Base-by-base conservation (phyloP, 2,888 invertebrate genomes). In the Callinectes sapidus region DNA sequence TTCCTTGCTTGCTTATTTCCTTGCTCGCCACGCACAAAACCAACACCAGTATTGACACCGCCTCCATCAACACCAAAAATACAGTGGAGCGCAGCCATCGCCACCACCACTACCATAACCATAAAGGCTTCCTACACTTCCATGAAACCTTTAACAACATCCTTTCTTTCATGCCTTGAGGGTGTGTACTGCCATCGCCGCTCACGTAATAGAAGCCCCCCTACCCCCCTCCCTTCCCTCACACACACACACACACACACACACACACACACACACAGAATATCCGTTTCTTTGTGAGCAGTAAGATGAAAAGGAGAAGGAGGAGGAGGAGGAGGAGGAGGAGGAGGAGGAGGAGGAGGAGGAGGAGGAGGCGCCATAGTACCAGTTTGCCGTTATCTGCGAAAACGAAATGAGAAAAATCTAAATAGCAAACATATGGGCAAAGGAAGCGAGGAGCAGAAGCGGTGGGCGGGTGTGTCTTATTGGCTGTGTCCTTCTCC, bases 351-450 rank as follows among this genome's bases (percentile, higher is more conserved):
- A 48, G 71, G 90, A 42, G 42, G 71, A 61, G 81, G 77, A 66
- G 39, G 90, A 81, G 28, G 42, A 54, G 39, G 66, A 90, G 42
- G 48, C 32, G 28, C n/a, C 8, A 28, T 13, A 77, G 71, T 28
- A 77, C 8, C n/a, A 77, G 81, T 81, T 35, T 32, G 81, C 81
- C 32, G 81, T 35, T 81, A 81, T 81, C 81, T 35, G 35, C 81
- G 81, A 35, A 81, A 81, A 81, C 81, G 81, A 81, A 81, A 81
- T 81, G 81, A 35, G 81, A 81, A 35, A 71, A 81, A 35, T 35
- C 81, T 81, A 35, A 81, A 81, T 81, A 81, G 81, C 14, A 81
- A 81, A 81, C 81, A 35, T 13, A 81, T 81, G 81, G 81, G 35
- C 35, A 3, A 39, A 5, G 16, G 35, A 18, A 81, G 71, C 71